Percentiles rank a stretch among this genome's conserved stretches.
Conservation (phyloP, 2,888 invertebrate genomes). For the Brenthis ino region DNA sequence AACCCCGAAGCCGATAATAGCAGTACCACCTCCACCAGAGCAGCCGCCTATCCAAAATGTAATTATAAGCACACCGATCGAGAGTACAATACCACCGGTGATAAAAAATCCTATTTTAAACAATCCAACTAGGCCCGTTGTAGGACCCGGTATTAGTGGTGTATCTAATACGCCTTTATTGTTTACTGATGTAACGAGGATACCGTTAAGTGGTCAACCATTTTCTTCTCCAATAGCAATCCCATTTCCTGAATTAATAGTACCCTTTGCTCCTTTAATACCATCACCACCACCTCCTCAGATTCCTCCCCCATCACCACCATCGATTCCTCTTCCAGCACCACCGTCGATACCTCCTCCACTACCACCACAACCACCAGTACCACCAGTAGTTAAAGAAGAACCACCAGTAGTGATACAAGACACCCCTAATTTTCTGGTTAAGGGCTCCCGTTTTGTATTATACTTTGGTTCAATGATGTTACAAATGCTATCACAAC, state of each 20-base stretch:
- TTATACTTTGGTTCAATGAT: slow-evolving; percentile 64
- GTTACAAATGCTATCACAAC: slow-evolving; percentile 59
- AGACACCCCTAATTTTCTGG: slow-evolving; percentile 43
- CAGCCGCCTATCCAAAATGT: slow-evolving; percentile 18
- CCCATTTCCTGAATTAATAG: slow-evolving; percentile 29
- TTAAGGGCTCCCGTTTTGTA: slow-evolving; percentile 55
- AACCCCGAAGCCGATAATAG: slow-evolving; percentile 31
- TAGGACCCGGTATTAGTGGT: slow-evolving; percentile 13
- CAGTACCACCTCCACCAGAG: slow-evolving; percentile 22
- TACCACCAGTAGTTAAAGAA: slow-evolving; percentile 22
- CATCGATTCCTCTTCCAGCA: slow-evolving; percentile 1
- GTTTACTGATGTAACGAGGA: slow-evolving; percentile 28
- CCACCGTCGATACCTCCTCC: background rate
- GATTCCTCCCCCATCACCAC: background rate
- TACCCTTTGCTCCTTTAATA: slow-evolving; percentile 17
- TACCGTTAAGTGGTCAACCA: slow-evolving; percentile 25
- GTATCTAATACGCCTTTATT: slow-evolving; percentile 21
- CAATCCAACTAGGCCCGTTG: slow-evolving; percentile 22
- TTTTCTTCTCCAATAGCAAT: slow-evolving; percentile 14
- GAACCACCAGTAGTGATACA: slow-evolving; percentile 33
- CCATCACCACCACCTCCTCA: background rate
- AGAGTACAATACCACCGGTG: slow-evolving; percentile 29
- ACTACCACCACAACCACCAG: background rate
- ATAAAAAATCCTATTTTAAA: slow-evolving; percentile 10
- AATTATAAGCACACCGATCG: slow-evolving; percentile 20